Evolutionary conservation across 2,888 invertebrate species (phyloP).

Genomic region (Colletes collaris): DNA sequence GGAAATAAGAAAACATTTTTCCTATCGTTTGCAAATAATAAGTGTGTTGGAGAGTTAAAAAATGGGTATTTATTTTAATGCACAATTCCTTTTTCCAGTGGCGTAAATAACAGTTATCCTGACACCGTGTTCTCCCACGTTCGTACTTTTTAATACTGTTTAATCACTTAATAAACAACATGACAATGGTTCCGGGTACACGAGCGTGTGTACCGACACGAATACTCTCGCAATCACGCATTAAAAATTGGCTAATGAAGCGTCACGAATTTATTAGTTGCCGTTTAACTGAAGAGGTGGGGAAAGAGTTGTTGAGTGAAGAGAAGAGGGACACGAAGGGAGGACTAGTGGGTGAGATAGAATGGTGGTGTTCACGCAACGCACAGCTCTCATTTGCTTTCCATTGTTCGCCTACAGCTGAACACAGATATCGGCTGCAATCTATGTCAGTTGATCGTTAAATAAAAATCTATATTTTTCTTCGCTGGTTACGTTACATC

Average conservation of each 20-base stretch:
- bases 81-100: too few relatives aligned
- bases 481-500: slow-evolving; percentile 13
- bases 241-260: slow-evolving; percentile 60
- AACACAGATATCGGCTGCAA: slow-evolving; percentile 35
- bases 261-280: slow-evolving; percentile 57
- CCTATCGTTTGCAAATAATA: too few relatives aligned
- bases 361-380: slow-evolving; percentile 29
- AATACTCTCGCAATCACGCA: slow-evolving; percentile 51
- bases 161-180: too few relatives aligned
- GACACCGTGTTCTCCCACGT: too few relatives aligned
- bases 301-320: slow-evolving; percentile 5
- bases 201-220: neutral
- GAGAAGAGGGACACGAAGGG: neutral
- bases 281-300: slow-evolving; percentile 35
- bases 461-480: slow-evolving; percentile 49
- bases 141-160: too few relatives aligned
- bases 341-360: slow-evolving; percentile 2
- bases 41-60: too few relatives aligned
- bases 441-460: slow-evolving; percentile 39
- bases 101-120: too few relatives aligned
- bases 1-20: too few relatives aligned
- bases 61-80: too few relatives aligned
- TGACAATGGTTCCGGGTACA: too few relatives aligned
- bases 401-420: slow-evolving; percentile 61
- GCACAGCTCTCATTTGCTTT: slow-evolving; percentile 57